Percentiles rank a stretch among this genome's conserved stretches.
Conservation (phyloP, 2,797 vertebrate species). For the Falco berigora region DNA sequence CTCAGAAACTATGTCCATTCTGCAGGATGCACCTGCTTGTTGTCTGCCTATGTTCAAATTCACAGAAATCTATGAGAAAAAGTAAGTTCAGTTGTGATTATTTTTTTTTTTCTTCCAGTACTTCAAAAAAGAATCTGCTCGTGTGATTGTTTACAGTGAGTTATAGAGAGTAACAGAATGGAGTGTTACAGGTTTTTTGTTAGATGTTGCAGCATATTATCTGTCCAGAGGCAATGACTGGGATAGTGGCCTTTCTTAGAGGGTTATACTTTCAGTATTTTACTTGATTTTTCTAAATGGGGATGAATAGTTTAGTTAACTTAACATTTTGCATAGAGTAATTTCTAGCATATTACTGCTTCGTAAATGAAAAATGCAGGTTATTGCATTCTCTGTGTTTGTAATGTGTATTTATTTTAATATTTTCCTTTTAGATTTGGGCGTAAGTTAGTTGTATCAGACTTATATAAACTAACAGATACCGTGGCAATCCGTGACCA, state of each 20-base stretch:
- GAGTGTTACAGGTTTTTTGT: neutral
- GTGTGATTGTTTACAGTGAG: neutral
- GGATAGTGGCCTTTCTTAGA: neutral
- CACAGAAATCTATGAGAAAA: slow-evolving; percentile 94
- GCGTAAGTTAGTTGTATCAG: slow-evolving; percentile 83
- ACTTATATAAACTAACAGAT: slow-evolving; percentile 88
- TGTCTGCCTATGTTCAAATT: slow-evolving; percentile 96
- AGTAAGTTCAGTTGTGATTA: slow-evolving; percentile 72
- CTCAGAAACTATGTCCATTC: slow-evolving; percentile 85
- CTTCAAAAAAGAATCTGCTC: neutral
- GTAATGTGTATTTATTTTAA: neutral
- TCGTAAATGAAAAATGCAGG: neutral
- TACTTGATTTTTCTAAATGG: neutral
- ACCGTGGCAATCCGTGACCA: slow-evolving; percentile 89
- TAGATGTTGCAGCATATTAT: neutral
- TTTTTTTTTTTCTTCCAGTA: neutral
- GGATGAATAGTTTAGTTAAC: neutral
- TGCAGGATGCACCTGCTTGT: slow-evolving; percentile 93
- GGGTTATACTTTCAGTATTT: neutral
- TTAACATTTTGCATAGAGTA: neutral
- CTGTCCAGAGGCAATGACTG: neutral
- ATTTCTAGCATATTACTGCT: neutral
- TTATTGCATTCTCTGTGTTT: neutral
- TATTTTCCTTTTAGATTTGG: slow-evolving; percentile 77
- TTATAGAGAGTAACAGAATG: neutral